Evolutionary conservation across 2,797 vertebrate species (phyloP).

Genomic region (Coccyzus lansbergi): DNA sequence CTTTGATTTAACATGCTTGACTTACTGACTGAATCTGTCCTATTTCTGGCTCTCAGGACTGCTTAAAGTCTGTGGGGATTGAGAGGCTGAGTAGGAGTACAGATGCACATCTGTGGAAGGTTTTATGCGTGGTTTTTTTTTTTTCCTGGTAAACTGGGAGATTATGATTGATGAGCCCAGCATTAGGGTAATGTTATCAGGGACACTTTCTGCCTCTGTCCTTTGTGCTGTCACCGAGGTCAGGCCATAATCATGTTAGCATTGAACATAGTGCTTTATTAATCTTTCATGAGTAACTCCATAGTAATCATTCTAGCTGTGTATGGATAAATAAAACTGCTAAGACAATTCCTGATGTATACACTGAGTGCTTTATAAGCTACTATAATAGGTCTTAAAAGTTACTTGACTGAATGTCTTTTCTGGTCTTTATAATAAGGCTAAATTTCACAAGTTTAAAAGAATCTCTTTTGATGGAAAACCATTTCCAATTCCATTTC

Average conservation of each 20-base stretch:
- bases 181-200: conserved; percentile 88
- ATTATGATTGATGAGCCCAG: conserved; percentile 89
- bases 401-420: conserved; percentile 7
- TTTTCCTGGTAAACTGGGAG: conserved; percentile 75
- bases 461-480: conserved; percentile 16
- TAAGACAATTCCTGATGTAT: conserved; percentile 42
- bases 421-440: conserved; percentile 11
- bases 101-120: conserved; percentile 74
- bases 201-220: conserved; percentile 83
- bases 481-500: neutral
- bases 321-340: conserved; percentile 70
- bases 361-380: conserved; percentile 40
- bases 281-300: conserved; percentile 86
- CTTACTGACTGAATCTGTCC: conserved; percentile 68
- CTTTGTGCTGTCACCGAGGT: conserved; percentile 83
- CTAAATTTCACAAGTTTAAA: conserved; percentile 51
- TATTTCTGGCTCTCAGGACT: conserved; percentile 71
- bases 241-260: conserved; percentile 86
- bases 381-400: conserved; percentile 34
- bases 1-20: conserved; percentile 63
- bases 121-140: conserved; percentile 46
- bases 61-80: conserved; percentile 58
- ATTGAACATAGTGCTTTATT: conserved; percentile 86
- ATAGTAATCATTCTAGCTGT: conserved; percentile 69
- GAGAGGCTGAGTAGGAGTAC: conserved; percentile 64